Conservation (phyloP, 2,113 vertebrate genomes). For the Balaeniceps rex region DNA sequence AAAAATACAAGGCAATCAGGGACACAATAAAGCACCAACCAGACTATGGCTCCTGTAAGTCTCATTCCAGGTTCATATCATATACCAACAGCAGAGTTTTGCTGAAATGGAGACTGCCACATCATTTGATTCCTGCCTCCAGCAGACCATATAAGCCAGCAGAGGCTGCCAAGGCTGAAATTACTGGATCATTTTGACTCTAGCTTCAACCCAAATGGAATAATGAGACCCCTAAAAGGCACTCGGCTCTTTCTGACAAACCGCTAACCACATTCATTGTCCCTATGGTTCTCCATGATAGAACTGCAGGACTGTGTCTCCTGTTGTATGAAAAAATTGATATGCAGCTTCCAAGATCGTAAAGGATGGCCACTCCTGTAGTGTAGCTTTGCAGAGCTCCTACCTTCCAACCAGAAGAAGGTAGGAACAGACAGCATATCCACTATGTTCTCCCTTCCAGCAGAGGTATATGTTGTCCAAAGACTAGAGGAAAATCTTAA, state of each 20-base stretch:
- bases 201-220: not conserved
- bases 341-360: not conserved
- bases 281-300: not conserved
- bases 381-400: not conserved
- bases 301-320: not conserved
- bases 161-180: not conserved
- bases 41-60: not conserved
- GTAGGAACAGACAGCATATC: not conserved
- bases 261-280: not conserved
- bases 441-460: not conserved
- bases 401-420: not conserved
- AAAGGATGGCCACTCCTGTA: not conserved
- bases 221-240: not conserved
- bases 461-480: not conserved
- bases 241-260: not conserved
- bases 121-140: not conserved
- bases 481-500: not conserved
- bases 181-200: not conserved
- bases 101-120: not conserved
- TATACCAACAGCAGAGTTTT: not conserved
- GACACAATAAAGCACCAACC: not conserved
- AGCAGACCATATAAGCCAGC: not conserved
- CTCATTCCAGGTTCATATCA: not conserved
- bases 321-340: not conserved
- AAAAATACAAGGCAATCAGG: not conserved